A percentile compares a stretch with the other conserved stretches of the same genome.
Conservation (phyloP, 2,113 vertebrate species). For the Xiphorhynchus elegans region DNA sequence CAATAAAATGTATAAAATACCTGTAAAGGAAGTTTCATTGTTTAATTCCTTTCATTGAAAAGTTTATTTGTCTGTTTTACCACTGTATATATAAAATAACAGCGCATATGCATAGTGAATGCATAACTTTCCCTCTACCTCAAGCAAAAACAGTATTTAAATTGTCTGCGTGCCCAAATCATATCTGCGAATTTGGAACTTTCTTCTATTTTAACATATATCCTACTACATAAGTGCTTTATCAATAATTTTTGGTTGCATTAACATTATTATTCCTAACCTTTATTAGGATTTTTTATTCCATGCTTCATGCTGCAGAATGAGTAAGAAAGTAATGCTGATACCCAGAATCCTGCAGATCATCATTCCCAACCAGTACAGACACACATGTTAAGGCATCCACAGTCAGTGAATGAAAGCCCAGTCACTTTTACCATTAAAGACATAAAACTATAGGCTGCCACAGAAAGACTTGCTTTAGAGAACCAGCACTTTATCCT, state of each 20-base stretch:
- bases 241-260: not conserved
- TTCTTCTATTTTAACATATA: not conserved
- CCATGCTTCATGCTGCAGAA: not conserved
- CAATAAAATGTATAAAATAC: not conserved
- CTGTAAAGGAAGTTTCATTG: not conserved
- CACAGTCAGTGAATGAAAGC: slow-evolving; percentile 5
- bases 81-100: not conserved
- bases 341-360: not conserved
- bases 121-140: not conserved
- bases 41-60: not conserved
- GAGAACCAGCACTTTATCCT: not conserved
- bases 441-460: not conserved
- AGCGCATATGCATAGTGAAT: not conserved
- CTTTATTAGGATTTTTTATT: not conserved
- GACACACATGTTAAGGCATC: slow-evolving; percentile 22
- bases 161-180: not conserved
- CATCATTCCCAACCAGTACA: slow-evolving; percentile 19
- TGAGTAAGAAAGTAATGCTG: not conserved
- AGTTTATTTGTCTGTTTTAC: not conserved
- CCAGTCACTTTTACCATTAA: not conserved
- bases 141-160: not conserved
- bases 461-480: not conserved
- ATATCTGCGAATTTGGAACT: not conserved
- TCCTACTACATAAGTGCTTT: not conserved
- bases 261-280: not conserved